Conservation (phyloP, 2,113 vertebrate species). For the Nothocercus nigrocapillus region DNA sequence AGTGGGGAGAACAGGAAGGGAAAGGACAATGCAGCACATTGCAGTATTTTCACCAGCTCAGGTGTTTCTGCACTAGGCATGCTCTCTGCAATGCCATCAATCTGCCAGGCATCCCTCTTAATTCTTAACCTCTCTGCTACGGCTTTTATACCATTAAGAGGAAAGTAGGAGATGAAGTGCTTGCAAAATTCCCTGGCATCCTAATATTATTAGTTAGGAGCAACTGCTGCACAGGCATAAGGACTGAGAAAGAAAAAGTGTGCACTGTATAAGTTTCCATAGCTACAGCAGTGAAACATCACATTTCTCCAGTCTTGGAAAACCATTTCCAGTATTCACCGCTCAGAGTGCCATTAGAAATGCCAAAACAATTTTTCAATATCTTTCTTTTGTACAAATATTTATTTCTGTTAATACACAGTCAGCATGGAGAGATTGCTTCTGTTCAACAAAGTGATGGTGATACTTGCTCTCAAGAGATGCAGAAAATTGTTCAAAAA, state of each 20-base stretch:
- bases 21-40: no score
- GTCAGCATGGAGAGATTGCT: not conserved
- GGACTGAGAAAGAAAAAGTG: not conserved
- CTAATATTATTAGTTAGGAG: not conserved
- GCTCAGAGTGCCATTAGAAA: not conserved
- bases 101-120: no score
- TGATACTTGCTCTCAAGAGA: not conserved
- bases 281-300: not conserved
- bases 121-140: no score
- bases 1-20: no score
- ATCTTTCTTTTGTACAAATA: not conserved
- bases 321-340: not conserved
- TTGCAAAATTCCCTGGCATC: not conserved
- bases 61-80: not conserved
- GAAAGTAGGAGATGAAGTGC: not conserved
- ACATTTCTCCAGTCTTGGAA: not conserved
- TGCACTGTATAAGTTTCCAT: not conserved
- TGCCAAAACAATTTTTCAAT: not conserved
- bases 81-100: not conserved
- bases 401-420: not conserved
- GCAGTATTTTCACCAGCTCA: not conserved
- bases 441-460: not conserved
- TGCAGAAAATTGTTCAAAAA: not conserved
- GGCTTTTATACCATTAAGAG: not conserved
- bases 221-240: not conserved